A percentile compares a stretch with the other conserved stretches of the same genome.
Conservation (phyloP, 1,140 invertebrate species). For the Ceratina japonica region DNA sequence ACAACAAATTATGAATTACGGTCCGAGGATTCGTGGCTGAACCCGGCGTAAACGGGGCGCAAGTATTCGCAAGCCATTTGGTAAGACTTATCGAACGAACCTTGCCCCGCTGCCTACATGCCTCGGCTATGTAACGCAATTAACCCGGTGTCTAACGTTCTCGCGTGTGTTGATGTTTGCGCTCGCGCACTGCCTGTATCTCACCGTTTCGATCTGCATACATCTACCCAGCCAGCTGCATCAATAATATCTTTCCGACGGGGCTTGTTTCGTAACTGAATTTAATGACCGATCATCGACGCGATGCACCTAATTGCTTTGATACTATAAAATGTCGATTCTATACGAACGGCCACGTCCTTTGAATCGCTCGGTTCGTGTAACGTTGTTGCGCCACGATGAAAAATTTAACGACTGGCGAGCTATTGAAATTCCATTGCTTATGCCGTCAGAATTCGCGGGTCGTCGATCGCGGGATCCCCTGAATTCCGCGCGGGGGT, state of each 20-base stretch:
- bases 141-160: conserved; percentile 41
- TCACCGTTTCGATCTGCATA: conserved; percentile 22
- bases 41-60: conserved; percentile 46
- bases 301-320: not conserved
- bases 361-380: not conserved
- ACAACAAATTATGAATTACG: conserved; percentile 16
- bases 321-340: conserved; percentile 10
- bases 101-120: conserved; percentile 15
- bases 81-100: conserved; percentile 53
- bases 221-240: conserved; percentile 1
- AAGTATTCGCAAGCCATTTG: conserved; percentile 49
- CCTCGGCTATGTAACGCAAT: conserved; percentile 47
- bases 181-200: not conserved
- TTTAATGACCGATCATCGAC: conserved; percentile 36
- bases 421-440: conserved; percentile 23
- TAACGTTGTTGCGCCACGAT: not conserved
- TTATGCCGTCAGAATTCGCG: not conserved
- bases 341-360: no score
- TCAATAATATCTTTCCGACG: conserved; percentile 19
- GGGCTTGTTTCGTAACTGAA: conserved; percentile 24
- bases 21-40: conserved; percentile 36
- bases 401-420: conserved; percentile 7
- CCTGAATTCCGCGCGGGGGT: not conserved
- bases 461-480: not conserved
- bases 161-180: not conserved